Conservation (phyloP, 2,797 vertebrate genomes). For the Prunella strophiata region DNA sequence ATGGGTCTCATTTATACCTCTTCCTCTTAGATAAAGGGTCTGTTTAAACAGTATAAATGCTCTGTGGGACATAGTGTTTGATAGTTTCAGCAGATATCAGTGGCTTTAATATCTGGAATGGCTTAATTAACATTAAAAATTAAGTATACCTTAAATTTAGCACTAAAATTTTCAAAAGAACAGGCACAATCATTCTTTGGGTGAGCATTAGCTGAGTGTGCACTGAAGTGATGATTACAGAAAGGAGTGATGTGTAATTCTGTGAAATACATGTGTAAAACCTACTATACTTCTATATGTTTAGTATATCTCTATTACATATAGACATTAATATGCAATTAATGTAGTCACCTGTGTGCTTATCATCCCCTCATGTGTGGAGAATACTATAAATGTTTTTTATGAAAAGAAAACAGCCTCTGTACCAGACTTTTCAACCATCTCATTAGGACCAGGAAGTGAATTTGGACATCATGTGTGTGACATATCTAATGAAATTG, state of each 20-base stretch:
- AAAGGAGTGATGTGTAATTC: background rate
- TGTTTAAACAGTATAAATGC: background rate
- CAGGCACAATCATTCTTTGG: background rate
- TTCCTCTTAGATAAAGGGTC: background rate
- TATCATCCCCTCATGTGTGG: background rate
- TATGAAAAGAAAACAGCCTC: background rate
- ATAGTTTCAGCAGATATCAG: background rate
- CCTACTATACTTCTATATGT: background rate
- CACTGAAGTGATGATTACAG: background rate
- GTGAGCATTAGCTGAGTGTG: background rate
- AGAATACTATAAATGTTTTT: background rate
- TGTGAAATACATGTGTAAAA: background rate
- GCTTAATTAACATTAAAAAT: background rate
- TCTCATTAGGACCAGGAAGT: background rate
- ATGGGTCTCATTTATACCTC: background rate
- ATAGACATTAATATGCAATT: background rate
- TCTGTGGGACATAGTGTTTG: background rate
- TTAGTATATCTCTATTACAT: background rate
- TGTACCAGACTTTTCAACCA: background rate
- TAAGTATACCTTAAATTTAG: background rate
- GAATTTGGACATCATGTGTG: background rate
- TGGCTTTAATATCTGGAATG: background rate
- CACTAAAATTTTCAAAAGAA: background rate
- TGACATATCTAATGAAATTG: background rate
- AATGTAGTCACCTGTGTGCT: background rate